A percentile compares a stretch with the other conserved stretches of the same genome.
Conservation (phyloP, 1,140 invertebrate species). For the Palaemon carinicauda region DNA sequence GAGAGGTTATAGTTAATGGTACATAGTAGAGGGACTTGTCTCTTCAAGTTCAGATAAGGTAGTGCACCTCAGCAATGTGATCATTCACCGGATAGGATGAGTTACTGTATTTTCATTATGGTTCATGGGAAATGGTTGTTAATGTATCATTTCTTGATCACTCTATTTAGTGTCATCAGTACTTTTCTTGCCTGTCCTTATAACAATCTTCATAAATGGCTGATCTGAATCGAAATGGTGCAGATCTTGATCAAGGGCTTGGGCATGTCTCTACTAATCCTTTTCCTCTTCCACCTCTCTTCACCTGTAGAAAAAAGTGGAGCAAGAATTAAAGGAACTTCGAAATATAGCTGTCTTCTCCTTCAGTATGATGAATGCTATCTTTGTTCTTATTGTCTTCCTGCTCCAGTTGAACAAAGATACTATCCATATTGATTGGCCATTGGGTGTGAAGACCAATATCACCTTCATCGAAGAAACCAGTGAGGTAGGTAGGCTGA, state of each 20-base stretch:
- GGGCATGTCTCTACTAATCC: constrained; percentile 38
- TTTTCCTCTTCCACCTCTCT: constrained; percentile 36
- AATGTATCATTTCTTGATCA: no score
- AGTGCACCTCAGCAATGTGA: no score
- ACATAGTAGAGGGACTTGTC: no score
- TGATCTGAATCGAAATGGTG: not conserved
- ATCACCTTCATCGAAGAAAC: constrained; percentile 87
- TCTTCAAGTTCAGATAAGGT: no score
- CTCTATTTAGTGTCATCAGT: no score
- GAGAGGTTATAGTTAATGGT: no score
- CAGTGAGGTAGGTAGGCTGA: constrained; percentile 81
- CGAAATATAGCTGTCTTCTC: constrained; percentile 93
- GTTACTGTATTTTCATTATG: no score
- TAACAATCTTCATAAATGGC: no score
- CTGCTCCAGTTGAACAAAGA: constrained; percentile 97
- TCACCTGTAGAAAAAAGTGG: constrained; percentile 79
- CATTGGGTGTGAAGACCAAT: constrained; percentile 90
- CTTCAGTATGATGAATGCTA: constrained; percentile 97
- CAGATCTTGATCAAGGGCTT: not conserved
- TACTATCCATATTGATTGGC: constrained; percentile 91
- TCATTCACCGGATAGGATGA: no score
- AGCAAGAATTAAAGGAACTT: constrained; percentile 87
- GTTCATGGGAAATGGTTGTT: no score
- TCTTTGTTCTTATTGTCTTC: constrained; percentile 98
- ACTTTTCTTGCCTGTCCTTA: no score